These are phyloP conservation scores for Brachyhypopomus gauderio DNA, from an alignment of 2,113 vertebrate genomes.

Conservation along the genomic window DNA sequence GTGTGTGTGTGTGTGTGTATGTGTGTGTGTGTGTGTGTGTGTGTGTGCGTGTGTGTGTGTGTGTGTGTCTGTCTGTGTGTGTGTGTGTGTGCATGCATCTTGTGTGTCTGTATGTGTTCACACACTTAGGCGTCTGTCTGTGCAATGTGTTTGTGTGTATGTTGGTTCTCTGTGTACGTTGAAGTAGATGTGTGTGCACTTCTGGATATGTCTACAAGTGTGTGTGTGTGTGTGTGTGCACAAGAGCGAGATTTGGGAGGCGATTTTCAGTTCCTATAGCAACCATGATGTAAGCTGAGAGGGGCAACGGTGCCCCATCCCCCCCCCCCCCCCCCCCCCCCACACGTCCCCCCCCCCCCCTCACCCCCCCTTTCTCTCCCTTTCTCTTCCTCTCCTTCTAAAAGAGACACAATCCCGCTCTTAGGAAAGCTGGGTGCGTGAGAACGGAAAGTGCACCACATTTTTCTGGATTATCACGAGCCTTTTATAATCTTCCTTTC, in stretches of 20 bases:
- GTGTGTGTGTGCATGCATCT: slow-evolving; percentile 35
- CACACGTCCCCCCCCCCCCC: slow-evolving; percentile 48
- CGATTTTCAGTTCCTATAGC: slow-evolving; percentile 62
- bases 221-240: slow-evolving; percentile 43
- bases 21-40: no score
- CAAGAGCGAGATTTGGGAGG: slow-evolving; percentile 56
- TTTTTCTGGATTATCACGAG: slow-evolving; percentile 47
- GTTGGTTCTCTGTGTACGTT: slow-evolving; percentile 12
- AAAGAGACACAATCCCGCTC: slow-evolving; percentile 50
- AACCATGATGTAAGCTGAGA: slow-evolving; percentile 63
- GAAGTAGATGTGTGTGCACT: neutral
- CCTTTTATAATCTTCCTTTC: slow-evolving; percentile 10
- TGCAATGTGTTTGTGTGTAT: neutral
- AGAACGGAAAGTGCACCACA: slow-evolving; percentile 48
- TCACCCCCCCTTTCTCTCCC: slow-evolving; percentile 20
- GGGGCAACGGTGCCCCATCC: slow-evolving; percentile 54
- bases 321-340: slow-evolving; percentile 23
- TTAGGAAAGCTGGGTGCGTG: slow-evolving; percentile 47
- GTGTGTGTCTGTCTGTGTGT: slow-evolving; percentile 27
- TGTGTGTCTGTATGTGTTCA: slow-evolving; percentile 12
- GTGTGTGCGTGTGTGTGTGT: slow-evolving; percentile 28
- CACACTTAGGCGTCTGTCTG: no score
- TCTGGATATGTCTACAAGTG: slow-evolving; percentile 20
- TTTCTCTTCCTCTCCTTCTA: slow-evolving; percentile 51
- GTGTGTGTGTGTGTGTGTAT: neutral